Conservation (phyloP, 2,888 invertebrate genomes). For the Dolomedes plantarius region DNA sequence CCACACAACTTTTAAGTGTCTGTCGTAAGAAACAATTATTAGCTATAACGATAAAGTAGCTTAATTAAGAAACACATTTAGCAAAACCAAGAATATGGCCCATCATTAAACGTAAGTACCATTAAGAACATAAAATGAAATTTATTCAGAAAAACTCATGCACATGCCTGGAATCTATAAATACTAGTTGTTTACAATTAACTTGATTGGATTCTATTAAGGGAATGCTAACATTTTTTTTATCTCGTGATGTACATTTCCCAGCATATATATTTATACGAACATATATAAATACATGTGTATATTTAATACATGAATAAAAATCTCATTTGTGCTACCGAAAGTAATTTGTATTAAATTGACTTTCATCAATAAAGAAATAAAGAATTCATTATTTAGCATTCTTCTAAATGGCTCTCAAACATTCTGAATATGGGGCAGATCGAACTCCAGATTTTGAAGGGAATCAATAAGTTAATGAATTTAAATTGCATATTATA, state of each 20-base stretch:
- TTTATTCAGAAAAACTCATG: neutral
- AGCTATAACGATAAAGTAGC: conserved; percentile 2
- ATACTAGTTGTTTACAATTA: conserved; percentile 8
- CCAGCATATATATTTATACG: too few relatives aligned
- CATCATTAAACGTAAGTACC: conserved; percentile 5
- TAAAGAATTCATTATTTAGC: too few relatives aligned
- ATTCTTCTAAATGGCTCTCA: too few relatives aligned
- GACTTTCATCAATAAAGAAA: too few relatives aligned
- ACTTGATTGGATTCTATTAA: neutral
- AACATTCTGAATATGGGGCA: too few relatives aligned
- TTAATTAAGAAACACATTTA: conserved; percentile 9
- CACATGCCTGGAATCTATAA: conserved; percentile 1
- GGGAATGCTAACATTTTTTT: too few relatives aligned
- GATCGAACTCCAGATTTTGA: too few relatives aligned
- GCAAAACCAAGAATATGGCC: conserved; percentile 9
- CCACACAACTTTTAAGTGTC: neutral
- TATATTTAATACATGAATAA: neutral
- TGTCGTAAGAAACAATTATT: conserved; percentile 12
- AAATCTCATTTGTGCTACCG: neutral
- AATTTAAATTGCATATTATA: too few relatives aligned
- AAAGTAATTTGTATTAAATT: too few relatives aligned
- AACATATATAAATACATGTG: too few relatives aligned
- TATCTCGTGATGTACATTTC: too few relatives aligned
- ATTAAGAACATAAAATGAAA: conserved; percentile 5
- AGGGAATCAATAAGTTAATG: too few relatives aligned